Percentiles rank a stretch among this genome's conserved stretches.
Evolutionary conservation across 35 echinoderm and acorn worm species (phyloP).

Genomic region (Lytechinus variegatus): DNA sequence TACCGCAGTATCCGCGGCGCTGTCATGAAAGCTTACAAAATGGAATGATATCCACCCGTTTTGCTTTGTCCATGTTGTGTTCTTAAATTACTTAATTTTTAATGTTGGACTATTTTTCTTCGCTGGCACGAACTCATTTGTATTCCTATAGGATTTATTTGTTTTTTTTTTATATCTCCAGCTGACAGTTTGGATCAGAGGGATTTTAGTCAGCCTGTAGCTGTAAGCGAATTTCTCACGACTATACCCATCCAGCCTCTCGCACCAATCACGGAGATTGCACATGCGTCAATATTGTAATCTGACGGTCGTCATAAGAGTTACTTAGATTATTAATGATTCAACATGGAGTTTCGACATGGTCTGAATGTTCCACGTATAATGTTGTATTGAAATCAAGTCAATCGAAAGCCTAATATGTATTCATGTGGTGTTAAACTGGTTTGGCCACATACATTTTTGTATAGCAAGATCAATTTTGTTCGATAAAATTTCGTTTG

Average conservation of each 20-base stretch:
- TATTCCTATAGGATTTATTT: background rate
- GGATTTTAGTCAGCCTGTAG: background rate
- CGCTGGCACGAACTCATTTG: background rate
- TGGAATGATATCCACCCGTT: background rate
- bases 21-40: slow-evolving; percentile 43
- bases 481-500: background rate
- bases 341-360: background rate
- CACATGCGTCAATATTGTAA: background rate
- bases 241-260: background rate
- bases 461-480: background rate
- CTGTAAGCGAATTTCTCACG: background rate
- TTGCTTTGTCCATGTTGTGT: too few species aligned
- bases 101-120: background rate
- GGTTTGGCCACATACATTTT: background rate
- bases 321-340: background rate
- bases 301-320: too few species aligned
- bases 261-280: background rate
- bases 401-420: too few species aligned
- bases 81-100: too few species aligned
- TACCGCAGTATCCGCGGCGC: slow-evolving; percentile 33
- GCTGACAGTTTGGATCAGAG: background rate
- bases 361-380: background rate
- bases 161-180: background rate
- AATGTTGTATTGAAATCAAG: background rate
- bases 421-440: too few species aligned